phyloP scores from a whole-genome alignment of 2,797 vertebrate genomes.

The Pangasius djambal region DNA sequence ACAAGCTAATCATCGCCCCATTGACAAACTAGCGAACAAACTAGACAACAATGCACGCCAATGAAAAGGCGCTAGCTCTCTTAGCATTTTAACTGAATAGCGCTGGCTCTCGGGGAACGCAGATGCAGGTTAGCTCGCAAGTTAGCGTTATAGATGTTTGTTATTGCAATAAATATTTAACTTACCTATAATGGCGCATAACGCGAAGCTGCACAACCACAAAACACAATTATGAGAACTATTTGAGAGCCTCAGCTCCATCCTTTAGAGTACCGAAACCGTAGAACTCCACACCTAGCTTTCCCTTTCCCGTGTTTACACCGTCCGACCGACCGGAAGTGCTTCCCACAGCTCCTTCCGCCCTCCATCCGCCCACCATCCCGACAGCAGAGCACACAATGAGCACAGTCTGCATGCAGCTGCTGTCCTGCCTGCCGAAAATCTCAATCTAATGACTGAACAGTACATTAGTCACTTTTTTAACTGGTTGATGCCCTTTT shows the following conservation, averaged over 20 bases:
- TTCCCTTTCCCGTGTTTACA: conserved; percentile 21
- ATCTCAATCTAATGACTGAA: not conserved
- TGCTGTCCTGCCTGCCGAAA: not conserved
- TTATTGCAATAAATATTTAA: not conserved
- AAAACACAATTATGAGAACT: not conserved
- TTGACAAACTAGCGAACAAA: not conserved
- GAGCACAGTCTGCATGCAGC: too few species aligned
- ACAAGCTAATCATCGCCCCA: too few species aligned
- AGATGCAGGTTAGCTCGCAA: not conserved
- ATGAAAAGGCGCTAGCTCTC: conserved; percentile 3
- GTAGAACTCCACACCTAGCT: not conserved
- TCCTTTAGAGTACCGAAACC: conserved; percentile 21
- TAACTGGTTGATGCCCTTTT: not conserved
- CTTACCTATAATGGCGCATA: conserved; percentile 40
- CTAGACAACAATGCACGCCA: conserved; percentile 3
- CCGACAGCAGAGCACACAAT: not conserved
- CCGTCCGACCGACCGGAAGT: not conserved
- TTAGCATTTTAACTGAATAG: not conserved
- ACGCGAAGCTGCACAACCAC: not conserved
- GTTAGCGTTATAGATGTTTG: not conserved
- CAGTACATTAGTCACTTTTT: not conserved
- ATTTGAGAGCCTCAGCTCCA: conserved; percentile 26
- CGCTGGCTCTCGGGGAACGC: not conserved
- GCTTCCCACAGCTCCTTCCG: not conserved
- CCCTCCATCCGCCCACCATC: not conserved